Evolutionary conservation across 2,888 invertebrate genomes (phyloP), one percentile per base, ranked within the genome.

Genomic region (Glomeris marginata): DNA sequence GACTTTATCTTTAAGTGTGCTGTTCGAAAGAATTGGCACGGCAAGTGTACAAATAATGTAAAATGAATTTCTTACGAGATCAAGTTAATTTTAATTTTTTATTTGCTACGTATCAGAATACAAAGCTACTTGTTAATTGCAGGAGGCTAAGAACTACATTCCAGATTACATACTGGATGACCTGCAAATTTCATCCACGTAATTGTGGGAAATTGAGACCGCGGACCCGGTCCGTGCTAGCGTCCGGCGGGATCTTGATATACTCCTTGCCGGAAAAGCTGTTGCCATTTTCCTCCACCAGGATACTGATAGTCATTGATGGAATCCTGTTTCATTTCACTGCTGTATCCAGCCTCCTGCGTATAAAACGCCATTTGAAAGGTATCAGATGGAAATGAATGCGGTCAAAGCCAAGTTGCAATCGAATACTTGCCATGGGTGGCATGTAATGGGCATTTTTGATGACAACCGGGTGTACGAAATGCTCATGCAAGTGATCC

Each of bases 401-500:
- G 6, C 10, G 5, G 43, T 4, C 5, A 8, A 21, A 10, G 11
- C 13, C 4, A 41, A 6, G 20, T 8, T 6, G 16, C 15, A 3
- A 20, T 11, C 11, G 11, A 22, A n/a, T 13, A 53, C 65, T 64
- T 69, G 82, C 84, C 69, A 69, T 72, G n/a, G 88, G 87, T 2
- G 80, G 76, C 59, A 78, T 68, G 61, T 90, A 91, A 61, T 70
- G 72, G 1, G 82, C 86, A 57, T 80, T 74, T 51, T 74, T 66
- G 1, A 88, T 75, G 2, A 74, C 61, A 13, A 80, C 76, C 0
- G 88, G 88, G 60, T 80, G 70, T 34, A 75, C 72, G 66, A 91
- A 91, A 64, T 91, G 86, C 58, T 90, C 85, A 62, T 88, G 87
- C 56, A 90, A 82, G 61, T 91, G 88, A 65, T 88, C 87, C 10